Conservation (phyloP, 2,888 invertebrate genomes). For the Auanema sp. region DNA sequence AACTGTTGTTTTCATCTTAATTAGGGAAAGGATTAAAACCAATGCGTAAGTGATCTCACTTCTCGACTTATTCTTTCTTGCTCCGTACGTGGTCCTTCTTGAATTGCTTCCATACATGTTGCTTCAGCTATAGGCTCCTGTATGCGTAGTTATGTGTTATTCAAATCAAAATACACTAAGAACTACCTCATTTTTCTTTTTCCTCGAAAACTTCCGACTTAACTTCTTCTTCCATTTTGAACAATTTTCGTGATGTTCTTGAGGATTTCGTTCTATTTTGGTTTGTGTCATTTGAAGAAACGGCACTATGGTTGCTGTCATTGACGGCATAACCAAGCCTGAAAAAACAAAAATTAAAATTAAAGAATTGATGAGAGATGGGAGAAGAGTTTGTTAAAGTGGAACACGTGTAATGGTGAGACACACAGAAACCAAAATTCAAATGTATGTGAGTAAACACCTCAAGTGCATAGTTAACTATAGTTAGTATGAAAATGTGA, state of each 20-base stretch:
- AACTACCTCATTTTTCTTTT: slow-evolving; percentile 13
- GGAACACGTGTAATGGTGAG: too few species aligned
- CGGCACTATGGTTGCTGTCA: slow-evolving; percentile 61
- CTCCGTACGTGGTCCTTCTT: slow-evolving; percentile 12
- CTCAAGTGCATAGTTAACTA: too few species aligned
- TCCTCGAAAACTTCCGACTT: slow-evolving; percentile 32
- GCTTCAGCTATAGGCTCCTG: background rate
- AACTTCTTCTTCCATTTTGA: slow-evolving; percentile 40
- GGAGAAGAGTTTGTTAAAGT: too few species aligned
- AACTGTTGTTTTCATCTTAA: slow-evolving; percentile 54
- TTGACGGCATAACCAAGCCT: slow-evolving; percentile 60
- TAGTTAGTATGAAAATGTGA: too few species aligned
- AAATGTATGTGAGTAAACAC: too few species aligned
- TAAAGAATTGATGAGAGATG: background rate
- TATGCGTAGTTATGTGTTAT: too few species aligned
- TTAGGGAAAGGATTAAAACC: too few species aligned
- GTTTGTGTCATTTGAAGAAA: slow-evolving; percentile 50
- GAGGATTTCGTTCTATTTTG: slow-evolving; percentile 12
- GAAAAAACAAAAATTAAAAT: background rate
- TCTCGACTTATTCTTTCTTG: slow-evolving; percentile 24
- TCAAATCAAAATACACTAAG: too few species aligned
- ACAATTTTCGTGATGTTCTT: slow-evolving; percentile 48
- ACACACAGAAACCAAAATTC: too few species aligned
- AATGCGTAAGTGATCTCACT: slow-evolving; percentile 14
- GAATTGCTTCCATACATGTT: background rate